Percentiles rank a stretch among this genome's conserved stretches.
These are phyloP conservation scores for Caenorhabditis sp. DNA, from an alignment of 2,888 invertebrate genomes.

Conservation along the genomic window DNA sequence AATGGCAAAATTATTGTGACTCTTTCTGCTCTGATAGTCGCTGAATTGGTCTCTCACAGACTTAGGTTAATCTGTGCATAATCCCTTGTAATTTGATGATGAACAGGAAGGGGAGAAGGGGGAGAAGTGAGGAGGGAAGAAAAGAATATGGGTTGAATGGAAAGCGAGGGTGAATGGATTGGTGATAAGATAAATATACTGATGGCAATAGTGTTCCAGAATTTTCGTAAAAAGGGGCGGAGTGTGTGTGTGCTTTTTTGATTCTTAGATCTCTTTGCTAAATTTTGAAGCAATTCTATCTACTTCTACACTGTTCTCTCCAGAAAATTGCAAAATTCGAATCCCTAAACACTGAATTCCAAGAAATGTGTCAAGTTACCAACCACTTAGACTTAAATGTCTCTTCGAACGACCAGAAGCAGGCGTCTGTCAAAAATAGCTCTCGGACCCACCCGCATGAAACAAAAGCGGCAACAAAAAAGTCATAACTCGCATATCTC, in stretches of 20 bases:
- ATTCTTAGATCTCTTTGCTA: too few species aligned
- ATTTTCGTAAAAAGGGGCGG: constrained; percentile 40
- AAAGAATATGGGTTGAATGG: too few species aligned
- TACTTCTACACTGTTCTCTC: too few species aligned
- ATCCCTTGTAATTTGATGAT: constrained; percentile 49
- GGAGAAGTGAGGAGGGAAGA: constrained; percentile 1
- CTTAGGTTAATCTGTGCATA: constrained; percentile 47
- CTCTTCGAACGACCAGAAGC: constrained; percentile 4
- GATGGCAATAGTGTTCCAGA: background rate
- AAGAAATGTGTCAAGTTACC: constrained; percentile 51
- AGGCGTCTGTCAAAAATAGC: constrained; percentile 21
- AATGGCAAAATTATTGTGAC: constrained; percentile 36
- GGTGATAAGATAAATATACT: background rate
- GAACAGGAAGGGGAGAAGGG: constrained; percentile 12
- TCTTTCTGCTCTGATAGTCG: constrained; percentile 12
- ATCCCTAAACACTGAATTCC: background rate
- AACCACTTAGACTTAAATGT: background rate
- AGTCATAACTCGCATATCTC: constrained; percentile 35
- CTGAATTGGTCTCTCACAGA: constrained; percentile 47
- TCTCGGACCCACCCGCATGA: background rate
- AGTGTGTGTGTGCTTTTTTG: too few species aligned
- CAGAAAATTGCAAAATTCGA: too few species aligned
- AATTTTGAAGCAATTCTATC: too few species aligned
- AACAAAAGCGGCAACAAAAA: constrained; percentile 7
- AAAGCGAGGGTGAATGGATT: constrained; percentile 49